These are phyloP conservation scores for Microcebus jonahi DNA, from an alignment of 2,113 vertebrate genomes.

Conservation along the genomic window DNA sequence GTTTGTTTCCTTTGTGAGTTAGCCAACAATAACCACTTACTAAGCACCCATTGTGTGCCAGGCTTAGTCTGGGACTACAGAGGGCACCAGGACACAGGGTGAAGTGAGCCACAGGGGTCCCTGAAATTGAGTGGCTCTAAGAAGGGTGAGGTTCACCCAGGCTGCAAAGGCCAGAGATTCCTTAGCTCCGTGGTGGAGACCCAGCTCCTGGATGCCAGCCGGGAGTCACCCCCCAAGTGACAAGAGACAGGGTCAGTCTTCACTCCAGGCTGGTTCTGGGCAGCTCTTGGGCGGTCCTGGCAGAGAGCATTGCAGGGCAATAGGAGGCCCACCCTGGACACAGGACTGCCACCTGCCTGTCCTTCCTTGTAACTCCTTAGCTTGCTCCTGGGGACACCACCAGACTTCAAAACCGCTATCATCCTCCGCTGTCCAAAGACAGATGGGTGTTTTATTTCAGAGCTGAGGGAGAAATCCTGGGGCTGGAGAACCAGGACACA, in stretches of 20 bases:
- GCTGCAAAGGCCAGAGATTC: not conserved
- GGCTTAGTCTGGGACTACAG: not conserved
- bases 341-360: not conserved
- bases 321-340: not conserved
- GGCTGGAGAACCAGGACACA: not conserved
- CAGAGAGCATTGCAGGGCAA: fast-evolving
- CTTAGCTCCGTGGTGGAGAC: not conserved
- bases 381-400: not conserved
- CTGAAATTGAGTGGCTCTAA: not conserved
- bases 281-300: not conserved
- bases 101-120: not conserved
- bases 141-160: not conserved
- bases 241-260: not conserved
- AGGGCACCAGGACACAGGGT: not conserved
- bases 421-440: not conserved
- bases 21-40: not conserved
- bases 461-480: not conserved
- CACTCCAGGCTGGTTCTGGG: not conserved
- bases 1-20: not conserved
- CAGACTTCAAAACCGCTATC: not conserved
- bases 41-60: not conserved
- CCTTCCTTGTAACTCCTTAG: not conserved
- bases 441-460: not conserved
- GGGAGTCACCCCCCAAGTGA: not conserved
- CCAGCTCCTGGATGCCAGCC: not conserved